Percentiles rank a stretch among this genome's conserved stretches.
These are phyloP conservation scores for Ophiodon elongatus DNA, from an alignment of 2,113 vertebrate genomes.

Conservation along the genomic window DNA sequence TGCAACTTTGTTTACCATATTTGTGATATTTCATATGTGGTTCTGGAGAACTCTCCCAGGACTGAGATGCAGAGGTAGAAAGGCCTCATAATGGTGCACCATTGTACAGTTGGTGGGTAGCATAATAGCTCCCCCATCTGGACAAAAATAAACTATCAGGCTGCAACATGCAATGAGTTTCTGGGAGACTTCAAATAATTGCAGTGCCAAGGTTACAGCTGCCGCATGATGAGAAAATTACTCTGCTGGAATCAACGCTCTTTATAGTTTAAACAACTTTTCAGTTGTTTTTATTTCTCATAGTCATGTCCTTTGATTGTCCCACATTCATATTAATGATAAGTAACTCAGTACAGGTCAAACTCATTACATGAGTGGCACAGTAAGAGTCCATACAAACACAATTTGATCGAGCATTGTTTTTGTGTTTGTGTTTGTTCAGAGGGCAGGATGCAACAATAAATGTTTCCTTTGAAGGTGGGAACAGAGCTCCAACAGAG, in stretches of 20 bases:
- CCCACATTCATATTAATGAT: background rate
- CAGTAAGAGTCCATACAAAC: constrained; percentile 48
- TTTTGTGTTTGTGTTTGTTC: constrained; percentile 42
- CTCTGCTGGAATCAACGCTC: constrained; percentile 17
- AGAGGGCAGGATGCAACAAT: constrained; percentile 29
- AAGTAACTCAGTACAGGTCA: constrained; percentile 4
- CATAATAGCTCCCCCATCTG: constrained; percentile 78
- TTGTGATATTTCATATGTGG: constrained; percentile 58
- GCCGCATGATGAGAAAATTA: constrained; percentile 28
- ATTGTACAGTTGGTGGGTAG: constrained; percentile 22
- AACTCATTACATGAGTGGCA: constrained; percentile 32
- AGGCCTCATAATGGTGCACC: constrained; percentile 19
- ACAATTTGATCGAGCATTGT: constrained; percentile 40
- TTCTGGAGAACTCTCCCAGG: constrained; percentile 64
- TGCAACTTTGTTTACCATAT: constrained; percentile 64
- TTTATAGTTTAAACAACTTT: constrained; percentile 8
- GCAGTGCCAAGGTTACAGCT: constrained; percentile 45
- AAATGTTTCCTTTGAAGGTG: constrained; percentile 65
- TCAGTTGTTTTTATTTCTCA: background rate
- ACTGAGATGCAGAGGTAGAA: constrained; percentile 37
- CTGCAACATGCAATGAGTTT: constrained; percentile 1
- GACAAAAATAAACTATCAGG: constrained; percentile 30
- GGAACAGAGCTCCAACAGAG: constrained; percentile 56
- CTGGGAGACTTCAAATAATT: constrained; percentile 21
- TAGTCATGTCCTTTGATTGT: constrained; percentile 17